phyloP scores from a whole-genome alignment of 2,888 invertebrate species.

The Lamellibrachia columna region DNA sequence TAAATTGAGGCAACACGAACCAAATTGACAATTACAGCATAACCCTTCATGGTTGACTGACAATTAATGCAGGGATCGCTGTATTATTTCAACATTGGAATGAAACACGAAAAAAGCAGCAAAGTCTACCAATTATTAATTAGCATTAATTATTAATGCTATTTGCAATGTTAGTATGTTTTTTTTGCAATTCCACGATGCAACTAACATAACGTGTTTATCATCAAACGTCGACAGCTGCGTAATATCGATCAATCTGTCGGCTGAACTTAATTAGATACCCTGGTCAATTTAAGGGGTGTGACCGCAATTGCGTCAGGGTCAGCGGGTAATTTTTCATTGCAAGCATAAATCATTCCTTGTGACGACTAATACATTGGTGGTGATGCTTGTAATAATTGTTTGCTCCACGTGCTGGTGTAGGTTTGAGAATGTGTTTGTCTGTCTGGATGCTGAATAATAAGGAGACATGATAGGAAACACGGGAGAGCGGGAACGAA shows the following conservation, averaged over 20 bases:
- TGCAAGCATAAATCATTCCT: background rate
- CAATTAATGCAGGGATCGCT: too few species aligned
- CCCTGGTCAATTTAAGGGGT: background rate
- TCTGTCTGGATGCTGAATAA: background rate
- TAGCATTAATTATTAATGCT: background rate
- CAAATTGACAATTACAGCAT: too few species aligned
- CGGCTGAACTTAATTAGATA: background rate
- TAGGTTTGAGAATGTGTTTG: background rate
- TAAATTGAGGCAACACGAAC: too few species aligned
- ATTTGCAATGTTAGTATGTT: background rate
- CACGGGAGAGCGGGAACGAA: background rate
- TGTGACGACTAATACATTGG: background rate
- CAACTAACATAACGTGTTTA: background rate
- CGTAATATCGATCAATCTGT: background rate
- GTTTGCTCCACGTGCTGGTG: background rate
- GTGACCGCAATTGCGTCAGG: background rate
- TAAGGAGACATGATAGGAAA: background rate
- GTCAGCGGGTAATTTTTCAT: background rate
- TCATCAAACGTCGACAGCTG: background rate
- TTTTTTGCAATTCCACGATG: background rate
- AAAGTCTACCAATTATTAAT: too few species aligned
- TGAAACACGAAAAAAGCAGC: too few species aligned
- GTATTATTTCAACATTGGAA: too few species aligned
- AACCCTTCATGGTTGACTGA: too few species aligned
- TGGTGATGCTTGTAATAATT: background rate